Evolutionary conservation across 2,113 vertebrate genomes (phyloP).

Genomic region (Antennarius striatus): DNA sequence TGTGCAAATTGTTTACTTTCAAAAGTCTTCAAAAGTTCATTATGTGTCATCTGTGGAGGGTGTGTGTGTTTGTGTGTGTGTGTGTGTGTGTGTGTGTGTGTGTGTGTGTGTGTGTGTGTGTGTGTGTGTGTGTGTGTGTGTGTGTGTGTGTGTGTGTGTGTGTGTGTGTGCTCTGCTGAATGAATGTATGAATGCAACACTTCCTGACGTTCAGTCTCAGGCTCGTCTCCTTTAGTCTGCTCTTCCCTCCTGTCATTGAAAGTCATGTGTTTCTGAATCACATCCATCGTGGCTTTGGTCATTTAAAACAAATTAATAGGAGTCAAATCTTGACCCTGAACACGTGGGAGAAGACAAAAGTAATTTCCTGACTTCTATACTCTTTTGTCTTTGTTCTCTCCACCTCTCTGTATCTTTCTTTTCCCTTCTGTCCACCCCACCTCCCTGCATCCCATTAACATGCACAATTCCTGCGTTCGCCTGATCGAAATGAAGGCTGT

Average conservation of each 20-base stretch:
- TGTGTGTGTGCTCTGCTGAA: background rate
- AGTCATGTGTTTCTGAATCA: conserved; percentile 15
- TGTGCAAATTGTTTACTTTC: too few relatives aligned
- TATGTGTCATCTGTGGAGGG: too few relatives aligned
- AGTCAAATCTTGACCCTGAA: conserved; percentile 15
- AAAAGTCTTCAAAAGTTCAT: too few relatives aligned
- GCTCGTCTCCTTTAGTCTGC: conserved; percentile 2
- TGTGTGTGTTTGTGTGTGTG: conserved; percentile 8
- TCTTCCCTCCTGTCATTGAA: conserved; percentile 21
- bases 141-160: background rate
- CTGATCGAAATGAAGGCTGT: conserved; percentile 40
- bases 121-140: conserved; percentile 18
- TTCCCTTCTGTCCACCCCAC: conserved; percentile 15
- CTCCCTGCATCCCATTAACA: conserved; percentile 13
- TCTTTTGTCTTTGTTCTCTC: conserved; percentile 23
- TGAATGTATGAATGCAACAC: conserved; percentile 1
- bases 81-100: background rate
- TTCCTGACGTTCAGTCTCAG: background rate
- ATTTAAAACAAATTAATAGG: conserved; percentile 23
- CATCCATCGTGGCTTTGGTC: conserved; percentile 21
- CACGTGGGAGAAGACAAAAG: conserved; percentile 8
- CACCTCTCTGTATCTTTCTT: conserved; percentile 15
- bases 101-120: background rate
- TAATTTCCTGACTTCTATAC: background rate
- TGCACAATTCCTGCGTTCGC: conserved; percentile 36